phyloP scores from a whole-genome alignment of 2,113 vertebrate genomes.

The Archocentrus centrarchus region DNA sequence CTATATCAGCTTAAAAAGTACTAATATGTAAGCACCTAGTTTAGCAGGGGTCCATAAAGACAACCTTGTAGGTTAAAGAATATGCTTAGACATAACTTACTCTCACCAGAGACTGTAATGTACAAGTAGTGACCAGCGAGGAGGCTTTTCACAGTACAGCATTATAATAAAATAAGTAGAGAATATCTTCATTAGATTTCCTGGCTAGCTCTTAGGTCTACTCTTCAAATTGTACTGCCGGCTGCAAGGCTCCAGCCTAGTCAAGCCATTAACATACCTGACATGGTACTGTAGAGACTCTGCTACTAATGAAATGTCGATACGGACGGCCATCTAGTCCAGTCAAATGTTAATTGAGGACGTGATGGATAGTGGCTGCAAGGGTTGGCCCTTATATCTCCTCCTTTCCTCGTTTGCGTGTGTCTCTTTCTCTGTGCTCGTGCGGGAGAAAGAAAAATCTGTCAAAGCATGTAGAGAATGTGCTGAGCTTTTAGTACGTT shows the following conservation, averaged over 20 bases:
- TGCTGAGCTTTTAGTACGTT: background rate
- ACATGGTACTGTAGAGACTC: conserved; percentile 45
- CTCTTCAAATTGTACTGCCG: conserved; percentile 37
- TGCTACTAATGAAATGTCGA: conserved; percentile 74
- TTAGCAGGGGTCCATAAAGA: background rate
- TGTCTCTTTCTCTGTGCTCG: background rate
- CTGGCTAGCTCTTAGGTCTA: conserved; percentile 9
- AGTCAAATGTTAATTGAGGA: conserved; percentile 74
- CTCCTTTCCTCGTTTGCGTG: background rate
- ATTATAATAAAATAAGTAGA: conserved; percentile 24
- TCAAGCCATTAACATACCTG: conserved; percentile 66
- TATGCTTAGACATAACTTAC: background rate
- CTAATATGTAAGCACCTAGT: background rate
- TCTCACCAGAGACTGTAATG: background rate
- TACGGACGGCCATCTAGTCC: conserved; percentile 60
- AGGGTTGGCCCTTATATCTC: conserved; percentile 12
- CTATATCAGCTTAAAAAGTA: conserved; percentile 7
- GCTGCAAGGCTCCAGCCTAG: conserved; percentile 34
- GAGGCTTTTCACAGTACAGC: background rate
- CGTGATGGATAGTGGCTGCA: conserved; percentile 53
- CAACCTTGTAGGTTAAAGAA: background rate
- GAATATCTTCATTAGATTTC: conserved; percentile 39
- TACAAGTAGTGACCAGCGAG: background rate
- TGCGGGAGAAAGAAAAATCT: conserved; percentile 4
- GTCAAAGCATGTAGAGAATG: background rate